Conservation (phyloP, 1,140 invertebrate genomes). For the Globodera rostochiensis region DNA sequence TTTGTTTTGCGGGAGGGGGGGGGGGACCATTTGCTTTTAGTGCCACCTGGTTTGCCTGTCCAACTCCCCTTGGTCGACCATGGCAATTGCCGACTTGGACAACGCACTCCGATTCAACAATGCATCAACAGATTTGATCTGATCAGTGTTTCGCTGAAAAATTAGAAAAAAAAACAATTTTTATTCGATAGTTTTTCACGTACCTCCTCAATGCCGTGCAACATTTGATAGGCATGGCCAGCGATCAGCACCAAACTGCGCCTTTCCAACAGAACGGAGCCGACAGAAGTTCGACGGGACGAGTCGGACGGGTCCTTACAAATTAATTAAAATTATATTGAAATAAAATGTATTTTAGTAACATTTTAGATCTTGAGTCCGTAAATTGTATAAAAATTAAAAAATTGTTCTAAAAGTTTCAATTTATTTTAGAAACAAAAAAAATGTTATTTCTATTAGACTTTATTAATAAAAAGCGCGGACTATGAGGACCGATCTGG, state of each 20-base stretch:
- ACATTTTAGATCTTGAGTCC: slow-evolving; percentile 44
- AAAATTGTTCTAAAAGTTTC: no score
- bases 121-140: background rate
- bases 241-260: slow-evolving; percentile 84
- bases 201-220: slow-evolving; percentile 85
- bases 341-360: background rate
- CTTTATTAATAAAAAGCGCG: no score
- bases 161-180: background rate
- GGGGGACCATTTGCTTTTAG: no score
- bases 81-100: background rate
- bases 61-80: background rate
- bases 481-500: no score
- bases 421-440: no score
- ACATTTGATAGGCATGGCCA: slow-evolving; percentile 81
- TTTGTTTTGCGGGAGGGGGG: no score
- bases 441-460: no score
- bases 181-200: slow-evolving; percentile 71
- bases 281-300: slow-evolving; percentile 64
- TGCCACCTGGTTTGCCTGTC: background rate
- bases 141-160: background rate
- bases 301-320: background rate
- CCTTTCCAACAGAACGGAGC: slow-evolving; percentile 78
- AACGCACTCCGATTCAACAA: background rate
- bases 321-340: slow-evolving; percentile 7
- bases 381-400: no score